phyloP scores from a whole-genome alignment of 2,113 vertebrate genomes.

The Sciurus niger region DNA sequence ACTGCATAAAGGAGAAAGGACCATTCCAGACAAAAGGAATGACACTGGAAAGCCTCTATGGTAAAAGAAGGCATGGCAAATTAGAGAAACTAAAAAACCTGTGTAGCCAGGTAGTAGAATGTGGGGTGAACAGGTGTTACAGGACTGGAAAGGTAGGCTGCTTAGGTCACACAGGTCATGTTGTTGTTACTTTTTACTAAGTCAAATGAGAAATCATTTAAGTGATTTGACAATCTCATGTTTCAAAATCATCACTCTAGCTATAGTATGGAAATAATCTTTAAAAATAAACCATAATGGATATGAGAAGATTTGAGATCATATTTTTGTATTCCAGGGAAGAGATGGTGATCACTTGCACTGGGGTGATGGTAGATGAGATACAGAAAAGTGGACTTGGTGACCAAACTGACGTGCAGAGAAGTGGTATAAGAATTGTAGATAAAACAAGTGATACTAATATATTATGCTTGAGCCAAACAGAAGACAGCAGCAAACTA shows the following conservation, averaged over 20 bases:
- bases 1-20: background rate
- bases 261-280: background rate
- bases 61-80: no score
- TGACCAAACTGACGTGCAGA: background rate
- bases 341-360: background rate
- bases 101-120: background rate
- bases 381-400: background rate
- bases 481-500: background rate
- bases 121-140: background rate
- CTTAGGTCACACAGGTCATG: background rate
- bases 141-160: background rate
- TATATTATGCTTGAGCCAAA: background rate
- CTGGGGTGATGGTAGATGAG: background rate
- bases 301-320: background rate
- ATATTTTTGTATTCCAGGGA: background rate
- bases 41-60: background rate
- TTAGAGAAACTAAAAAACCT: no score
- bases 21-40: background rate
- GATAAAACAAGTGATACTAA: background rate
- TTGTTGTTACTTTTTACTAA: background rate
- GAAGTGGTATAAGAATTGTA: background rate
- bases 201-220: background rate
- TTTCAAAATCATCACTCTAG: background rate
- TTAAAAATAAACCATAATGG: conserved; percentile 3
- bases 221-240: background rate